Percentiles rank a stretch among this genome's conserved stretches.
phyloP scores from a whole-genome alignment of 2,113 vertebrate genomes.

The Corvus hawaiiensis region DNA sequence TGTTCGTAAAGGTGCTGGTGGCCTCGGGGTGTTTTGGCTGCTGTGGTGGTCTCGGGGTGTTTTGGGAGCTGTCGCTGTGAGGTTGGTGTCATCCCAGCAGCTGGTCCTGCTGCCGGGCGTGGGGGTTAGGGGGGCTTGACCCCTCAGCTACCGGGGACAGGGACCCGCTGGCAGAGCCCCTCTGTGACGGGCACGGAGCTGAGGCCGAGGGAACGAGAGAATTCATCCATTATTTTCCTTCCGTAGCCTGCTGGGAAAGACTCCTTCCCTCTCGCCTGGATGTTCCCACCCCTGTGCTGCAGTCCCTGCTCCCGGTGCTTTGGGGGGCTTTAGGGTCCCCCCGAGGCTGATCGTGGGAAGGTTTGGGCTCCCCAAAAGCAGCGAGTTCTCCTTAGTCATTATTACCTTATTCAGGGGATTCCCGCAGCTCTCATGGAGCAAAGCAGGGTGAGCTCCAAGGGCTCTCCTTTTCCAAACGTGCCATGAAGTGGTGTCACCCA shows the following conservation, averaged over 20 bases:
- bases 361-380: neutral
- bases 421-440: fast-evolving
- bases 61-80: fast-evolving
- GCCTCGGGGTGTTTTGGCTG: neutral
- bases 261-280: fast-evolving
- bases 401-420: fast-evolving
- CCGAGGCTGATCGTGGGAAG: fast-evolving
- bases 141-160: fast-evolving
- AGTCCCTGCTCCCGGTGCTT: fast-evolving
- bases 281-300: fast-evolving
- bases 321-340: fast-evolving
- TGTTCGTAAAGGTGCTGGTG: fast-evolving
- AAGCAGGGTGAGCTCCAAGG: neutral
- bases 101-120: fast-evolving
- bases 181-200: fast-evolving
- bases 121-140: fast-evolving
- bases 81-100: fast-evolving
- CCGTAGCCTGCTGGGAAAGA: neutral
- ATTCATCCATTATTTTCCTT: fast-evolving
- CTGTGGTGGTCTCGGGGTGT: neutral
- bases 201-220: too few species aligned
- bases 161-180: fast-evolving
- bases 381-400: fast-evolving
- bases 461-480: fast-evolving
- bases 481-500: fast-evolving